Evolutionary conservation across 2,888 invertebrate species (phyloP).

Genomic region (Subacronicta megacephala): DNA sequence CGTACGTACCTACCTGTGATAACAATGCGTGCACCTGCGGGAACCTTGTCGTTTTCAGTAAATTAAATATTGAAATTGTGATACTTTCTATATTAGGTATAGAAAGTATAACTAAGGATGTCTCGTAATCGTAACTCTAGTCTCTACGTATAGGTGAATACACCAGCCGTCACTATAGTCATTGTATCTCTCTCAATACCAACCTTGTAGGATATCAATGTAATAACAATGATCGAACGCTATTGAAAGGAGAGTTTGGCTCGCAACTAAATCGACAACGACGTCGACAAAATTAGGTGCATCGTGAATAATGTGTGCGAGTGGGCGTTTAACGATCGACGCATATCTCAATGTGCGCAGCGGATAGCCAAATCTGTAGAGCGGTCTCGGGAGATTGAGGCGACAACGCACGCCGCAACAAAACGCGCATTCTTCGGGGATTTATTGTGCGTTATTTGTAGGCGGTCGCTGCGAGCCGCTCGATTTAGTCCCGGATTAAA

Average conservation of each 20-base stretch:
- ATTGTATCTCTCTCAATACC: too few species aligned
- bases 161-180: not conserved
- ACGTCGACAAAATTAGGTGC: constrained; percentile 41
- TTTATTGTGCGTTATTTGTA: constrained; percentile 73
- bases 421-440: constrained; percentile 71
- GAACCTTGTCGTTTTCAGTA: not conserved
- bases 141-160: not conserved
- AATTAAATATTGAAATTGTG: not conserved
- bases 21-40: not conserved
- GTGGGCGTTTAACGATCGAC: constrained; percentile 61
- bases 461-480: constrained; percentile 58
- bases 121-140: constrained; percentile 2
- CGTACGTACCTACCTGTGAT: too few species aligned
- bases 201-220: too few species aligned
- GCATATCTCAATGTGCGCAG: constrained; percentile 52
- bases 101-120: constrained; percentile 12
- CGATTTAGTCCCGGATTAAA: constrained; percentile 69
- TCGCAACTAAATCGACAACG: constrained; percentile 26
- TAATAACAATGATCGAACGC: constrained; percentile 47
- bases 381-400: constrained; percentile 68
- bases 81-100: too few species aligned
- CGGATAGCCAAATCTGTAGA: constrained; percentile 66
- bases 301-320: constrained; percentile 57
- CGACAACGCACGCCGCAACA: constrained; percentile 57
- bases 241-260: constrained; percentile 29